These are phyloP conservation scores for Cinclus cinclus DNA, from an alignment of 2,113 vertebrate species.

Conservation along the genomic window DNA sequence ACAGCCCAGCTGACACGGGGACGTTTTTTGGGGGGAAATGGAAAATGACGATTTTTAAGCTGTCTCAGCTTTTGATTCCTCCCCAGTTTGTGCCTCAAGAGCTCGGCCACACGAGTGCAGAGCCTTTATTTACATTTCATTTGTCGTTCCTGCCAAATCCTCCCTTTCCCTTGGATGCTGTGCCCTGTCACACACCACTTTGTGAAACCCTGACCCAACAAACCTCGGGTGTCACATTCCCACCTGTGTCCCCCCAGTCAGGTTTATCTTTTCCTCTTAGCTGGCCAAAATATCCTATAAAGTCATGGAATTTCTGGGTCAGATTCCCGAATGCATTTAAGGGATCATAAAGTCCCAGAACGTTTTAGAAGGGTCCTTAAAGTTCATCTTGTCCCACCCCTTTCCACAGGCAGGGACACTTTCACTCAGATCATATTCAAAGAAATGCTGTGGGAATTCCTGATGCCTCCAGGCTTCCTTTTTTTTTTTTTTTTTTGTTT, in stretches of 20 bases:
- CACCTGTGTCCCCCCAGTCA: accelerated
- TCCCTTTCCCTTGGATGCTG: not conserved
- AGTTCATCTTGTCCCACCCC: accelerated
- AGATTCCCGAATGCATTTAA: not conserved
- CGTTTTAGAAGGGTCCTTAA: not conserved
- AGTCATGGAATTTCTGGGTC: not conserved
- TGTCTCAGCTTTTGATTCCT: not conserved
- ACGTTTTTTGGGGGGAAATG: accelerated
- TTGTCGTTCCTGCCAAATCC: not conserved
- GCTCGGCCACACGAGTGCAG: too few species aligned
- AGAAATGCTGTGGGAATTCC: not conserved
- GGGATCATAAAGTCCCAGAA: not conserved
- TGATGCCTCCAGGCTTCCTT: not conserved
- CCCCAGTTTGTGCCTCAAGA: accelerated
- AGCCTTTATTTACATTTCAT: not conserved
- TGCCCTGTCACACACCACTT: not conserved
- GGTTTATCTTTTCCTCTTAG: not conserved
- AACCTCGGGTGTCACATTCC: accelerated
- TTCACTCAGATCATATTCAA: not conserved
- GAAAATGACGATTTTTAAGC: not conserved
- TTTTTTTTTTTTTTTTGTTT: too few species aligned
- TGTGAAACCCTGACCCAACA: not conserved
- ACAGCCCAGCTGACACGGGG: not conserved
- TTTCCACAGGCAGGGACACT: not conserved
- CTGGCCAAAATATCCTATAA: not conserved